Percentiles rank a stretch among this genome's conserved stretches.
Conservation (phyloP, 2,888 invertebrate species). For the Folsomia candida region DNA sequence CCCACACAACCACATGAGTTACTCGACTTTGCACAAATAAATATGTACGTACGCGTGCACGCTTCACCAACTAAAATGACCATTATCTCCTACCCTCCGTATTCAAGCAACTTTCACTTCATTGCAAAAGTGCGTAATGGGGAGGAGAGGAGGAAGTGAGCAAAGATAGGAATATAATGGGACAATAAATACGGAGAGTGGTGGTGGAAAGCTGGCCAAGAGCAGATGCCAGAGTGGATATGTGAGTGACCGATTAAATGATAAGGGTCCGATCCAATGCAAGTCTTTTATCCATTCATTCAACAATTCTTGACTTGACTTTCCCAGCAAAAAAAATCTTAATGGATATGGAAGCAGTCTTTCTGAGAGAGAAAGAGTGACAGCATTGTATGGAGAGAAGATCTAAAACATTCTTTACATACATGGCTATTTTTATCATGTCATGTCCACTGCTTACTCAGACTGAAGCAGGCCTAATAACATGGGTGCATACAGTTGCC, state of each 20-base stretch:
- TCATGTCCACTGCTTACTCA: not conserved
- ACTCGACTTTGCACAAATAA: not conserved
- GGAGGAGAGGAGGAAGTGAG: not conserved
- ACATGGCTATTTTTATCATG: conserved; percentile 2
- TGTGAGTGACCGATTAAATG: conserved; percentile 3
- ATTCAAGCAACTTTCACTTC: not conserved
- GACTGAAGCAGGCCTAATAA: not conserved
- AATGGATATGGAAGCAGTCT: too few species aligned
- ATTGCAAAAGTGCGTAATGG: not conserved
- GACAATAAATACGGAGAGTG: conserved; percentile 3
- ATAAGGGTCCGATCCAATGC: not conserved
- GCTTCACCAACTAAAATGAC: not conserved
- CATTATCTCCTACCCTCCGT: not conserved
- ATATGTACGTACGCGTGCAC: not conserved
- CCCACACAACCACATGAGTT: not conserved
- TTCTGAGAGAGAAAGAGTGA: not conserved
- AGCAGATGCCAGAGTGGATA: not conserved
- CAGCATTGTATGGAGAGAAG: not conserved
- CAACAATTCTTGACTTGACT: not conserved
- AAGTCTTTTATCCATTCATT: not conserved
- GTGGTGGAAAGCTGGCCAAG: not conserved
- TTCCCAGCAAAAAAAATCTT: not conserved
- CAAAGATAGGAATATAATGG: conserved; percentile 1
- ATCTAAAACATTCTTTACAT: too few species aligned
- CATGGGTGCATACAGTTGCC: too few species aligned